Percentiles rank a stretch among this genome's conserved stretches.
Evolutionary conservation across 2,797 vertebrate species (phyloP).

Genomic region (Xenops minutus): DNA sequence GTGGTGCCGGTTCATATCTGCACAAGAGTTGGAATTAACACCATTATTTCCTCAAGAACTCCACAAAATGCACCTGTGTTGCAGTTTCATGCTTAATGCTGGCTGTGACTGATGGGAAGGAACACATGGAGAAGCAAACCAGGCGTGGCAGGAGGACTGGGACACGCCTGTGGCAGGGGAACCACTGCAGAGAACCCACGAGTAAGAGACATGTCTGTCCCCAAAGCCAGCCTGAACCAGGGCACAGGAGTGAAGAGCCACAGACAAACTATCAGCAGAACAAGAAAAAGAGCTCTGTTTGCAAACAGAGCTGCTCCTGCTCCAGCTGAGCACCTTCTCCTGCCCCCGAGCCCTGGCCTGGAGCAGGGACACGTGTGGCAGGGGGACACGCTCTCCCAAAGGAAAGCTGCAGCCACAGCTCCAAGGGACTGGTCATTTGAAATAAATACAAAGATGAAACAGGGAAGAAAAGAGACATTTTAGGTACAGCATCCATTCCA

Average conservation of each 20-base stretch:
- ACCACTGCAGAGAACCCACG: neutral
- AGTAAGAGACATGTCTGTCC: neutral
- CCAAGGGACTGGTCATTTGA: neutral
- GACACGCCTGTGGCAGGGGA: neutral
- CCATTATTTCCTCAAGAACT: accelerated
- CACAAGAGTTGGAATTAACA: neutral
- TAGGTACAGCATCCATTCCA: neutral
- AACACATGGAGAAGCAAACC: neutral
- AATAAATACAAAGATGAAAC: neutral
- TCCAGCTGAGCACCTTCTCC: neutral
- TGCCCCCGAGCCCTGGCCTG: neutral
- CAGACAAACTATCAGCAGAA: neutral
- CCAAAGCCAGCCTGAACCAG: neutral
- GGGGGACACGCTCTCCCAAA: neutral
- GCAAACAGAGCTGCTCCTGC: neutral
- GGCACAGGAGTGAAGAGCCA: neutral
- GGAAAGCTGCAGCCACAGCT: neutral
- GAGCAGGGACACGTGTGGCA: neutral
- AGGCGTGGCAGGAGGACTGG: neutral
- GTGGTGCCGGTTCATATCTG: constrained; percentile 97
- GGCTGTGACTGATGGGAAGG: accelerated
- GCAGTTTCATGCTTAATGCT: neutral
- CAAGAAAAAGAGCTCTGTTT: neutral
- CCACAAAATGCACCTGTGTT: neutral
- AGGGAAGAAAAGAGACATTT: neutral